A percentile compares a stretch with the other conserved stretches of the same genome.
These are phyloP conservation scores for Noctuana brunneofusca DNA, from an alignment of 2,888 invertebrate species.

Conservation along the genomic window DNA sequence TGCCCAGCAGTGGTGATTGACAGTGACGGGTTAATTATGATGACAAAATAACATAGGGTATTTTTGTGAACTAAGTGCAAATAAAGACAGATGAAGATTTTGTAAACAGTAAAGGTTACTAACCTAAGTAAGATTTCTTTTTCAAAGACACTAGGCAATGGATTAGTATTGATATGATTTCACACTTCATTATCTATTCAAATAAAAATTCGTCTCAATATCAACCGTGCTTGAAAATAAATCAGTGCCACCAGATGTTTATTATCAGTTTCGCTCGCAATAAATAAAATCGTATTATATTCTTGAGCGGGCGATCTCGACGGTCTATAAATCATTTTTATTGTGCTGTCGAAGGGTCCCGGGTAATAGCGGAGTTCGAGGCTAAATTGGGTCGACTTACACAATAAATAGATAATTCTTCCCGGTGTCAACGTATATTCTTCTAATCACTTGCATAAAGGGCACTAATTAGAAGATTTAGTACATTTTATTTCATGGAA, in stretches of 20 bases:
- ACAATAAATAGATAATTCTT: slow-evolving; percentile 48
- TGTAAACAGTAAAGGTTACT: too few relatives aligned
- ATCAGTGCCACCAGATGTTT: slow-evolving; percentile 61
- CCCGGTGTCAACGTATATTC: slow-evolving; percentile 23
- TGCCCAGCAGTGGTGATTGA: too few relatives aligned
- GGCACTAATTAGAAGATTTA: slow-evolving; percentile 3
- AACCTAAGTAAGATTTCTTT: too few relatives aligned
- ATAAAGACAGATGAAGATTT: too few relatives aligned
- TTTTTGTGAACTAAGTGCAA: too few relatives aligned
- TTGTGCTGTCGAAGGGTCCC: slow-evolving; percentile 75
- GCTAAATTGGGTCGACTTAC: slow-evolving; percentile 69
- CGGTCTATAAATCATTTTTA: slow-evolving; percentile 78
- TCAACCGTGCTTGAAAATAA: slow-evolving; percentile 45
- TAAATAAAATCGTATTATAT: slow-evolving; percentile 78
- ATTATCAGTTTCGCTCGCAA: slow-evolving; percentile 69
- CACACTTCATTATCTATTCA: slow-evolving; percentile 25
- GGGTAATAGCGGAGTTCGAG: slow-evolving; percentile 61
- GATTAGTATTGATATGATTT: slow-evolving; percentile 21
- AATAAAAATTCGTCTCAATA: slow-evolving; percentile 18
- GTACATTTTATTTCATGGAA: too few relatives aligned
- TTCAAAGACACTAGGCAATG: background rate
- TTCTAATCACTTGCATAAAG: slow-evolving; percentile 23
- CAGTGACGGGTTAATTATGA: too few relatives aligned
- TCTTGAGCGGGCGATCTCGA: slow-evolving; percentile 69
- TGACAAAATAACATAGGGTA: too few relatives aligned